Conservation (phyloP, 2,113 vertebrate genomes). For the Esox niger region DNA sequence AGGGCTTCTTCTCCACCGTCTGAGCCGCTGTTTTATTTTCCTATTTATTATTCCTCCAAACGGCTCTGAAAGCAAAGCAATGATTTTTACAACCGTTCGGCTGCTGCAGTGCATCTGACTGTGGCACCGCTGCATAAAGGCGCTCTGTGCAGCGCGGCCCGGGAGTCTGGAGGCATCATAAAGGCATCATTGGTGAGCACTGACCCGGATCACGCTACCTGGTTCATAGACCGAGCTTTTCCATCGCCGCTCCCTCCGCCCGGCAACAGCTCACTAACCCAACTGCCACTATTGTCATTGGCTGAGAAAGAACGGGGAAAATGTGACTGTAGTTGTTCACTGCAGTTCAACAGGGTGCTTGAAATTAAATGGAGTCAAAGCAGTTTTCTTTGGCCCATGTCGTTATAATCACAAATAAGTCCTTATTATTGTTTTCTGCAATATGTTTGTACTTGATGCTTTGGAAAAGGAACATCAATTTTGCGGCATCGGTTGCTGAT, state of each 20-base stretch:
- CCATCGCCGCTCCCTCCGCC: constrained; percentile 6
- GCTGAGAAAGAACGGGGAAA: constrained; percentile 32
- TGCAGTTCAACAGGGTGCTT: too few species aligned
- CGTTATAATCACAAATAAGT: too few species aligned
- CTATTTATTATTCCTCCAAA: constrained; percentile 37
- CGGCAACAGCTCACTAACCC: neutral
- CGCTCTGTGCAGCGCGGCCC: constrained; percentile 9
- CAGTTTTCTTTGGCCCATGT: too few species aligned
- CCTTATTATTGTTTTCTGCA: too few species aligned
- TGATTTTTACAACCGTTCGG: constrained; percentile 24
- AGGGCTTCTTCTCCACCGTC: constrained; percentile 12
- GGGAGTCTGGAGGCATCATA: constrained; percentile 23
- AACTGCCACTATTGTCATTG: constrained; percentile 32
- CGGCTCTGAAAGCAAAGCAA: constrained; percentile 9
- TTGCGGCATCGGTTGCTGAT: too few species aligned
- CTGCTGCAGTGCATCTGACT: constrained; percentile 4
- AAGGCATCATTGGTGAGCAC: constrained; percentile 28
- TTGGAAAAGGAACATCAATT: too few species aligned
- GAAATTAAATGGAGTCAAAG: too few species aligned
- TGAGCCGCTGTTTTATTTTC: constrained; percentile 12
- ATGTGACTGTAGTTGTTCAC: too few species aligned
- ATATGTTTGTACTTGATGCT: too few species aligned
- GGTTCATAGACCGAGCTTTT: constrained; percentile 19
- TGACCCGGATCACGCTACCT: constrained; percentile 34
- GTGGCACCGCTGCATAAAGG: constrained; percentile 17